phyloP scores from a whole-genome alignment of 2,888 invertebrate species.

The Drosophila colorata region DNA sequence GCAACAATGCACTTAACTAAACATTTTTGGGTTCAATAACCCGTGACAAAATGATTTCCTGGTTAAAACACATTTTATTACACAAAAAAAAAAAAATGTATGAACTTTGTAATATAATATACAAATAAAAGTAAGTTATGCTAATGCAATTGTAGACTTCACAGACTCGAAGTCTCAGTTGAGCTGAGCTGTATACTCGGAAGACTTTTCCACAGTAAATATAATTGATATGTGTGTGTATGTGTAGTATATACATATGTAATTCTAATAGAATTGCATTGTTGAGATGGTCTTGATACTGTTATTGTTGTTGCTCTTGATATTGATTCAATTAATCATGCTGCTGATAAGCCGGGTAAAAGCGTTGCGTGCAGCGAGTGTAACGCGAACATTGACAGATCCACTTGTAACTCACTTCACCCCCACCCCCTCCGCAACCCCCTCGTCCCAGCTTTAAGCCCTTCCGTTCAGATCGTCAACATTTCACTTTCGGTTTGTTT shows the following conservation, averaged over 20 bases:
- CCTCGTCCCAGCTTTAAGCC: slow-evolving; percentile 1
- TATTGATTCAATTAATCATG: slow-evolving; percentile 17
- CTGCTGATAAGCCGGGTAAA: slow-evolving; percentile 41
- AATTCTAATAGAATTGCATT: slow-evolving; percentile 1
- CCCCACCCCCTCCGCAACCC: neutral
- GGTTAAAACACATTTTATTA: neutral
- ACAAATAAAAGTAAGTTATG: neutral
- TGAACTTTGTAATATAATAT: too few species aligned
- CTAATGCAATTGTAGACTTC: too few species aligned
- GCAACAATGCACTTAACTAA: neutral
- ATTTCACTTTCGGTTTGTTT: slow-evolving; percentile 57
- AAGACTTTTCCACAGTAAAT: neutral
- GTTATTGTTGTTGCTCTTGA: slow-evolving; percentile 4
- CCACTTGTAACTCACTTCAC: neutral
- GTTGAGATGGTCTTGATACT: slow-evolving; percentile 18
- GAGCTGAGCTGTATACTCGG: too few species aligned
- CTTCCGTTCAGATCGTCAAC: slow-evolving; percentile 49
- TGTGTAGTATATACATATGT: neutral
- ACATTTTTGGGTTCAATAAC: neutral
- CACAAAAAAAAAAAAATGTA: too few species aligned
- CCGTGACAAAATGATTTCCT: neutral
- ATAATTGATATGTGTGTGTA: neutral
- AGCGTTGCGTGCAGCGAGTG: slow-evolving; percentile 42
- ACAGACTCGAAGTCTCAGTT: too few species aligned
- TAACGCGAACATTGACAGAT: slow-evolving; percentile 37